Conservation (phyloP, 2,113 vertebrate genomes). For the Marcusenius ussheri region DNA sequence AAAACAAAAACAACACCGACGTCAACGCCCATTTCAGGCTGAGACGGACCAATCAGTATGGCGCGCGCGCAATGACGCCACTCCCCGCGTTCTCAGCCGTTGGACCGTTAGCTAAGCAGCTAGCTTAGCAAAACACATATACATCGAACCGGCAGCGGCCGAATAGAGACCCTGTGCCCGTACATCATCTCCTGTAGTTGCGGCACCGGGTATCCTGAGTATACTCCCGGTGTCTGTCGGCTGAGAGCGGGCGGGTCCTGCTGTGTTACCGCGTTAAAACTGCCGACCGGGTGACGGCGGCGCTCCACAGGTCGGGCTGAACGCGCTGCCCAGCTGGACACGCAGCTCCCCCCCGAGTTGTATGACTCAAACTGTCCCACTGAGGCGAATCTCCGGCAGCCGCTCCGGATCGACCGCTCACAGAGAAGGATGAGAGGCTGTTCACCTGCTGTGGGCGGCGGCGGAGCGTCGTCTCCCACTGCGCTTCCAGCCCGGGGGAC, state of each 20-base stretch:
- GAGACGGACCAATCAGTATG: not conserved
- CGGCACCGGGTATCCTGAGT: not conserved
- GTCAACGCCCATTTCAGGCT: not conserved
- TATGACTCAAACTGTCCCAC: not conserved
- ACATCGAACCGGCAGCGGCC: not conserved
- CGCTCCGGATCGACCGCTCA: not conserved
- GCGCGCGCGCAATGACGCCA: not conserved
- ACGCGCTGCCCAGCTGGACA: not conserved
- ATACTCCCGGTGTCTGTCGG: not conserved
- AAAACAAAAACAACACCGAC: constrained; percentile 3
- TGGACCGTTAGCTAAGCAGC: not conserved
- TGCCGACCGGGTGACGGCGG: not conserved
- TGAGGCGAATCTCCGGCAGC: not conserved
- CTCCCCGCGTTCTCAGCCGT: not conserved
- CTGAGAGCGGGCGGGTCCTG: not conserved
- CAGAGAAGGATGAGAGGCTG: not conserved
- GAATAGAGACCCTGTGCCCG: not conserved
- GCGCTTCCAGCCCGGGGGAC: not conserved
- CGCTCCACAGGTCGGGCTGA: not conserved
- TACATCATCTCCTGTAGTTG: not conserved
- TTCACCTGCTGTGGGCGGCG: not conserved
- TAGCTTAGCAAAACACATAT: not conserved
- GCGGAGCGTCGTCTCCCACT: not conserved
- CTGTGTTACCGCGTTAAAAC: not conserved
- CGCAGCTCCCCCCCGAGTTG: not conserved